Evolutionary conservation across 2,888 invertebrate species (phyloP), one percentile per base, ranked within the genome.

Genomic region (Heliconius aoede): DNA sequence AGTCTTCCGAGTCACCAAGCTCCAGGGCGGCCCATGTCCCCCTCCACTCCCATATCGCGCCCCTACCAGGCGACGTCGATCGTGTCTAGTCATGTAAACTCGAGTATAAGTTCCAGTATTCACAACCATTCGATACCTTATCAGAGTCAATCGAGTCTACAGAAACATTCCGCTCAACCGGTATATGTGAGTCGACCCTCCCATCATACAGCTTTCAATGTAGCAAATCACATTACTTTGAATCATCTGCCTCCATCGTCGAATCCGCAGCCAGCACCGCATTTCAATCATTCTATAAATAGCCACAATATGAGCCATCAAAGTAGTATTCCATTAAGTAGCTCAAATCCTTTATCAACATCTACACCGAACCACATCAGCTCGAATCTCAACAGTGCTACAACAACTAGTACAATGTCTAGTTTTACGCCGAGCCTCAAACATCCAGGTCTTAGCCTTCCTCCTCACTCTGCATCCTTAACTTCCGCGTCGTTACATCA

Each of bases 211-310:
- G 91, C 93, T 28, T 94, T 91, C 85, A 89, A 90, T 81, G 90
- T 92, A 80, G 86, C 91, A 32, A 91, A 87, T 81, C 94, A 92
- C 83, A 88, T 90, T 90, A 91, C 92, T 90, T 93, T 92, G 90
- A 95, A 90, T 95, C 96, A 88, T 94, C 94, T 89, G 91, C 95
- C 87, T 92, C 94, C 87, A 88, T 93, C 84, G 90, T 80, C 88
- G 72, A 88, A 84, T 80, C 90, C 86, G 81, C 85, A 88, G 71
- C 85, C 95, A 65, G 92, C 95, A 73, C 89, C 90, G 72, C 91
- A 90, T 82, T 83, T 89, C 82, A 87, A 86, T 83, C 92, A 91
- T 83, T 85, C 90, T 68, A 84, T 90, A 73, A 89, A 86, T 83
- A 91, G 88, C 82, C 94, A 93, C 89, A 91, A 92, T 88, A 88